Base-by-base conservation (phyloP, 1,140 invertebrate genomes). In the Cherax destructor region DNA sequence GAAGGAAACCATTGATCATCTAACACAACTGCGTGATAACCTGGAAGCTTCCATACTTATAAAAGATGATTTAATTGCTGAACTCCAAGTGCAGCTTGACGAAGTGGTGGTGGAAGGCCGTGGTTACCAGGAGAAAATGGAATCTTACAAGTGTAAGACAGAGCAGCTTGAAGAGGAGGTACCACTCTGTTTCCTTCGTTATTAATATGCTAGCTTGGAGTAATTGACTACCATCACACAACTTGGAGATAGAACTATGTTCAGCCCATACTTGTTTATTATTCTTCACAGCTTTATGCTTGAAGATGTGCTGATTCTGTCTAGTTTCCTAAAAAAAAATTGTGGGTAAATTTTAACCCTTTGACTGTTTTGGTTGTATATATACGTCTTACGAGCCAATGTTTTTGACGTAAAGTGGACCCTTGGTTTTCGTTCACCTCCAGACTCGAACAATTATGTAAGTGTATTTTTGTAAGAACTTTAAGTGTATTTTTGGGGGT, bases 41-140 rank as follows among this genome's bases (percentile, higher is more conserved):
- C 65, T 93, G 18, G 92, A 93, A 80, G 86, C 83, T 0, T 79
- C 88, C 18, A 30, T 91, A 18, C 56, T 83, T 72, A 49, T 56
- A n/a, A 93, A 93, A 59, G 91, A 90, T 21, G 91, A 92, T 56
- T 72, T 89, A 21, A 93, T 93, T n/a, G 79, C 84, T 4, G 92
- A 93, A 49, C 72, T 92, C 18, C 79, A 91, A 49, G 21, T 91
- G 49, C 88, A 88, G 88, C 61, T 92, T 47, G 89, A 91, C 69
- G 91, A 89, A 47, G 69, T 88, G 72, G 84, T 93, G 41, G 88
- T 86, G 0, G 88, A 83, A 47, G 91, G 69, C 18, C n/a, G 72
- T 5, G 78, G 77, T 10, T 83, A 74, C 56, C 76, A 93, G 21
- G 49, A 76, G 11, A 84, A 92, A 47, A 61, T 92, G 65, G 78